These are phyloP conservation scores for Hypomesus transpacificus DNA, from an alignment of 2,113 vertebrate genomes.

Conservation along the genomic window DNA sequence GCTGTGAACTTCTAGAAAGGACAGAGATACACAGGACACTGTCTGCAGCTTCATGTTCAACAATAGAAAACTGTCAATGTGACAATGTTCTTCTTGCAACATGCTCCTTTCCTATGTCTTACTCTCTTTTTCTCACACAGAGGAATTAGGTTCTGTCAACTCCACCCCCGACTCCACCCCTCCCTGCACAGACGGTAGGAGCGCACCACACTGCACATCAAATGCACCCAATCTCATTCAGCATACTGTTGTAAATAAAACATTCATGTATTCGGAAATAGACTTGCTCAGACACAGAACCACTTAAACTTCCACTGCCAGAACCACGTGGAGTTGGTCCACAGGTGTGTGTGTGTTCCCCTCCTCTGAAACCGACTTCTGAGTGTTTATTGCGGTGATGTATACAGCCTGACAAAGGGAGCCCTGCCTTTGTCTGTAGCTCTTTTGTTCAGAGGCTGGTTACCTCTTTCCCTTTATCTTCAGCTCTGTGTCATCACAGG, in stretches of 20 bases:
- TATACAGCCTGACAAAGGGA: too few relatives aligned
- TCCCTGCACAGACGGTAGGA: slow-evolving; percentile 74
- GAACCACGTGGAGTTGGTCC: too few relatives aligned
- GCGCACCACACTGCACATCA: background rate
- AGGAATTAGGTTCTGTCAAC: slow-evolving; percentile 76
- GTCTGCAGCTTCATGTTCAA: background rate
- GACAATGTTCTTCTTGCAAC: background rate
- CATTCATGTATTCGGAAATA: too few relatives aligned
- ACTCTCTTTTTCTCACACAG: slow-evolving; percentile 56
- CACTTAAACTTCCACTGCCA: too few relatives aligned
- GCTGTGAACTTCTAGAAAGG: background rate
- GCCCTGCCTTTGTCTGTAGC: background rate
- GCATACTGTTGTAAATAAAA: too few relatives aligned
- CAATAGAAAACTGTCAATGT: background rate
- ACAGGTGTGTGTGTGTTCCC: too few relatives aligned
- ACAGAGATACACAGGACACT: background rate
- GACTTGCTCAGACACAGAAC: too few relatives aligned
- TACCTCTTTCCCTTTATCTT: background rate
- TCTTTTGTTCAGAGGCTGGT: slow-evolving; percentile 1
- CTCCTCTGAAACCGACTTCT: too few relatives aligned
- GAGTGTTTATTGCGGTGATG: too few relatives aligned
- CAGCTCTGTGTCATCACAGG: background rate
- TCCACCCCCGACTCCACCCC: slow-evolving; percentile 78
- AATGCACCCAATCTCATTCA: too few relatives aligned
- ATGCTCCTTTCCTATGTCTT: background rate